A percentile compares a stretch with the other conserved stretches of the same genome.
These are phyloP conservation scores for Cancer borealis DNA, from an alignment of 2,888 invertebrate genomes.

Conservation along the genomic window DNA sequence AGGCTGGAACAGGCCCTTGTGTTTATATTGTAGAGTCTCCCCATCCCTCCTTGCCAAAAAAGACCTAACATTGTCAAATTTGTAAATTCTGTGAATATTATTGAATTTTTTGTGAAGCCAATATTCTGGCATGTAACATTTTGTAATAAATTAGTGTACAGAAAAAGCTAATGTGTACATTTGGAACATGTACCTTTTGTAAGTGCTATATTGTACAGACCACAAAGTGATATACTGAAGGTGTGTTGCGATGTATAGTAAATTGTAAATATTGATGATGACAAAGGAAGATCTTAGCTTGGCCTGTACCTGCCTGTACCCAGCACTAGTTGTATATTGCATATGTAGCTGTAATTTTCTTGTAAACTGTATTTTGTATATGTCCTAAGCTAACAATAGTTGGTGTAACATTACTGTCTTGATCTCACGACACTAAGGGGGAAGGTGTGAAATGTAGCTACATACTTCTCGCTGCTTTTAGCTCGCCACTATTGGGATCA, in stretches of 20 bases:
- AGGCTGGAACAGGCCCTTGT: slow-evolving; percentile 77
- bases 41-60: slow-evolving; percentile 75
- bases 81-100: slow-evolving; percentile 78
- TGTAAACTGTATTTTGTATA: slow-evolving; percentile 76
- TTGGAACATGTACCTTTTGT: slow-evolving; percentile 77
- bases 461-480: slow-evolving; percentile 36
- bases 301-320: slow-evolving; percentile 77
- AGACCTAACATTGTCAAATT: slow-evolving; percentile 75
- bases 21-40: slow-evolving; percentile 77
- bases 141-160: slow-evolving; percentile 77
- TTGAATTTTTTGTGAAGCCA: slow-evolving; percentile 74
- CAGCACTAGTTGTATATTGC: slow-evolving; percentile 75
- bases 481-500: background rate
- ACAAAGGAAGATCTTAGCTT: slow-evolving; percentile 74
- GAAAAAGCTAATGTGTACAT: slow-evolving; percentile 77
- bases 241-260: slow-evolving; percentile 77
- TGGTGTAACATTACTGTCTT: slow-evolving; percentile 75
- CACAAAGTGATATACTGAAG: slow-evolving; percentile 77
- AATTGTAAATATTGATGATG: slow-evolving; percentile 75
- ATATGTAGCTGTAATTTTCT: slow-evolving; percentile 75
- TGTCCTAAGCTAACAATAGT: slow-evolving; percentile 75
- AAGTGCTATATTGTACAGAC: slow-evolving; percentile 77
- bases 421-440: slow-evolving; percentile 73
- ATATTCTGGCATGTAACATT: slow-evolving; percentile 76
- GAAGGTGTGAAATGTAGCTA: slow-evolving; percentile 70